A percentile compares a stretch with the other conserved stretches of the same genome.
Evolutionary conservation across 2,888 invertebrate species (phyloP).

Genomic region (Hylaea fasciaria): DNA sequence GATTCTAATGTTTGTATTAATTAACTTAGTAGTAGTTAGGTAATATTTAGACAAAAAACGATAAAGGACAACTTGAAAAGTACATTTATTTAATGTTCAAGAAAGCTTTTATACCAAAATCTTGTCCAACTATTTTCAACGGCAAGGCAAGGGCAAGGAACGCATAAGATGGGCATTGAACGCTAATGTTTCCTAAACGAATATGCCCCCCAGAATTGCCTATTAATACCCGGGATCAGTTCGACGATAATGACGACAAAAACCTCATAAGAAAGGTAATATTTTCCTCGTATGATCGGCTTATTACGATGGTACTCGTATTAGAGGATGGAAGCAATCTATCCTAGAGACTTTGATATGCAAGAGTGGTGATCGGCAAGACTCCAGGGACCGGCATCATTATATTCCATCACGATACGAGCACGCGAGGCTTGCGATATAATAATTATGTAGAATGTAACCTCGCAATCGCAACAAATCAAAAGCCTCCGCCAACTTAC

Average conservation of each 20-base stretch:
- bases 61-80: no score
- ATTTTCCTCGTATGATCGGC: slow-evolving; percentile 35
- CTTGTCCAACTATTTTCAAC: no score
- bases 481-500: slow-evolving; percentile 25
- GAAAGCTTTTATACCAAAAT: no score
- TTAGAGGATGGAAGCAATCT: slow-evolving; percentile 33
- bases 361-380: slow-evolving; percentile 15
- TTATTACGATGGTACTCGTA: slow-evolving; percentile 36
- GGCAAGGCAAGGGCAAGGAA: neutral
- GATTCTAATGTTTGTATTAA: no score
- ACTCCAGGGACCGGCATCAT: slow-evolving; percentile 33
- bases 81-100: no score
- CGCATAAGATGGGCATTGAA: slow-evolving; percentile 14
- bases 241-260: slow-evolving; percentile 32
- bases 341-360: slow-evolving; percentile 30
- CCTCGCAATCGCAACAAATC: slow-evolving; percentile 17
- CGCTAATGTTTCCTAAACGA: slow-evolving; percentile 30
- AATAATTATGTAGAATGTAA: no score
- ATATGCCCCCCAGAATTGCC: slow-evolving; percentile 33
- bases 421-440: slow-evolving; percentile 18
- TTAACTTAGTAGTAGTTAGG: no score
- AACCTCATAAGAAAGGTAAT: slow-evolving; percentile 34
- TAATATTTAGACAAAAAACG: no score
- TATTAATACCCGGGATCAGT: slow-evolving; percentile 35
- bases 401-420: slow-evolving; percentile 33